Conservation (phyloP, 2,797 vertebrate genomes). For the Protosalanx chinensis region DNA sequence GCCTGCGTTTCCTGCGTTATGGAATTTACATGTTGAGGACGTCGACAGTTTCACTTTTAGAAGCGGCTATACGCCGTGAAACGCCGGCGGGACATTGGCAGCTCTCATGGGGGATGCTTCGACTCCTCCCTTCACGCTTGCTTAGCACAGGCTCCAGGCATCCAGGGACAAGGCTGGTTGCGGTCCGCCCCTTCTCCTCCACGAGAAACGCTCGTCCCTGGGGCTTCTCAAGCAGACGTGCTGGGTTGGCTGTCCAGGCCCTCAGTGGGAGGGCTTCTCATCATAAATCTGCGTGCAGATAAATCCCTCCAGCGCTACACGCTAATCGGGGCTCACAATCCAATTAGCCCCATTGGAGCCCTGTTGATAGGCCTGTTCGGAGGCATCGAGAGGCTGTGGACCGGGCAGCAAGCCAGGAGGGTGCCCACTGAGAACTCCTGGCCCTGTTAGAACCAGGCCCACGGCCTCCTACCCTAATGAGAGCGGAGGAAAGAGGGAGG, state of each 20-base stretch:
- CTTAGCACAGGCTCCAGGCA: not conserved
- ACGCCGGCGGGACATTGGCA: too few species aligned
- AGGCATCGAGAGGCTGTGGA: constrained; percentile 11
- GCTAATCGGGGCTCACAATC: constrained; percentile 35
- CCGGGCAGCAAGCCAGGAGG: constrained; percentile 38
- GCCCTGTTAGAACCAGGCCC: not conserved
- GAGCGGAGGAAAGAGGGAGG: constrained; percentile 33
- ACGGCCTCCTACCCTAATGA: constrained; percentile 9
- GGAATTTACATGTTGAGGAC: constrained; percentile 35
- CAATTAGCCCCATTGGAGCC: constrained; percentile 53
- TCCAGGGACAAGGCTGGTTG: constrained; percentile 33
- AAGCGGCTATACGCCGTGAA: too few species aligned
- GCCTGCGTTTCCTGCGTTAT: not conserved
- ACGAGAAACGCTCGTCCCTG: constrained; percentile 24
- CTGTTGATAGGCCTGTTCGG: constrained; percentile 27
- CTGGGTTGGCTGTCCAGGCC: constrained; percentile 18
- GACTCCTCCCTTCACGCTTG: not conserved
- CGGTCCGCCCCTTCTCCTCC: constrained; percentile 23
- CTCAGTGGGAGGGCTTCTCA: constrained; percentile 31
- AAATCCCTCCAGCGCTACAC: constrained; percentile 43
- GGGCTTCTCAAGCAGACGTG: constrained; percentile 5
- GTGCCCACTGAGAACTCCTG: not conserved
- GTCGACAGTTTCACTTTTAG: not conserved
- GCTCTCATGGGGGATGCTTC: too few species aligned
- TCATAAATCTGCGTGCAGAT: constrained; percentile 46